Conservation (phyloP, 2,888 invertebrate species). For the Thera obeliscata region DNA sequence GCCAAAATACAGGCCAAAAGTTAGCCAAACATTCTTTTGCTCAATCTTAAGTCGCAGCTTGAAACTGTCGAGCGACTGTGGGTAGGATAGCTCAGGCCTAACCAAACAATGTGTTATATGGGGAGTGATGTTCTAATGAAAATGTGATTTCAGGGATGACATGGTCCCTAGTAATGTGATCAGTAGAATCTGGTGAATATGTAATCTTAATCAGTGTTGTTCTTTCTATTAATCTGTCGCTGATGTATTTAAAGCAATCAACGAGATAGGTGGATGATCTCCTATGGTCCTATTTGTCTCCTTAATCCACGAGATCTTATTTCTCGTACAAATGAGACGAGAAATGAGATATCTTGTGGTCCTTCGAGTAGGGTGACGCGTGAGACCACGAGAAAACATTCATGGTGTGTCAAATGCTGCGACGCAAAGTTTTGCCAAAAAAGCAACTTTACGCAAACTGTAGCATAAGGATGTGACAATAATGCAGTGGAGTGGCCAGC, state of each 20-base stretch:
- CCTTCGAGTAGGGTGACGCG: not conserved
- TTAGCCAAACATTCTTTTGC: slow-evolving; percentile 67
- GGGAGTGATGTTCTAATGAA: slow-evolving; percentile 26
- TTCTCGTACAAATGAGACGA: not conserved
- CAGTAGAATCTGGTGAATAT: slow-evolving; percentile 29
- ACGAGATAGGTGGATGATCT: slow-evolving; percentile 19
- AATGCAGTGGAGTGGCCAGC: slow-evolving; percentile 74
- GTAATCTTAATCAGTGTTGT: slow-evolving; percentile 24
- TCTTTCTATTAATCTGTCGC: slow-evolving; percentile 25
- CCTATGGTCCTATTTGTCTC: slow-evolving; percentile 1
- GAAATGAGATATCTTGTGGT: not conserved
- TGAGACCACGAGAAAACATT: not conserved
- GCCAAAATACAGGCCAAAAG: slow-evolving; percentile 76
- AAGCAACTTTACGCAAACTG: slow-evolving; percentile 51
- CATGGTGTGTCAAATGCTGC: slow-evolving; percentile 32
- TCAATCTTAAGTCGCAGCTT: slow-evolving; percentile 50
- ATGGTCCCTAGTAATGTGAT: slow-evolving; percentile 36
- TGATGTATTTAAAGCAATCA: slow-evolving; percentile 29
- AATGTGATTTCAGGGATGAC: slow-evolving; percentile 30
- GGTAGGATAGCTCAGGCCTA: slow-evolving; percentile 34
- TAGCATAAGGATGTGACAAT: slow-evolving; percentile 80
- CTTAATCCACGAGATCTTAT: not conserved
- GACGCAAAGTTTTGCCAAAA: slow-evolving; percentile 50
- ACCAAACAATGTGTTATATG: slow-evolving; percentile 27
- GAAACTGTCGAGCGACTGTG: slow-evolving; percentile 25